phyloP scores from a whole-genome alignment of 35 echinoderm and acorn worm genomes.

The Heliocidaris tuberculata region DNA sequence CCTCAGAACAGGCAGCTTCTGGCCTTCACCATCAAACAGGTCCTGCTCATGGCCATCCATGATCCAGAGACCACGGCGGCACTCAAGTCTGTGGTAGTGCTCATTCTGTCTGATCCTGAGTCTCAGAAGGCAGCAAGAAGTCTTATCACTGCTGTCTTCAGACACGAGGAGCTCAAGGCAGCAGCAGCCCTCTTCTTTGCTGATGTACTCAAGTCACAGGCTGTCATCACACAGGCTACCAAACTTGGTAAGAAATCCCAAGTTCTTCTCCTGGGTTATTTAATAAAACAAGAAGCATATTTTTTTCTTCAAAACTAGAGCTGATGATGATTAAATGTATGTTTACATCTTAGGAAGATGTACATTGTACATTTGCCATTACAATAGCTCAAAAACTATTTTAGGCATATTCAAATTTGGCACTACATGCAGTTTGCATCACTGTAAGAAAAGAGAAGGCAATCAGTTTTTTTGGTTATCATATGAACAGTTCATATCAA shows the following conservation, averaged over 20 bases:
- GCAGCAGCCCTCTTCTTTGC: slow-evolving; percentile 66
- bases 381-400: too few species aligned
- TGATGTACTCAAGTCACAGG: slow-evolving; percentile 70
- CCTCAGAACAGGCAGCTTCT: slow-evolving; percentile 26
- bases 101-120: slow-evolving; percentile 63
- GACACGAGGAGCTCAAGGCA: slow-evolving; percentile 57
- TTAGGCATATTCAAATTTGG: too few species aligned
- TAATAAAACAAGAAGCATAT: too few species aligned
- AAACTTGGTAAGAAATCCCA: slow-evolving; percentile 59
- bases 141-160: slow-evolving; percentile 66
- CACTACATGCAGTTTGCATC: too few species aligned
- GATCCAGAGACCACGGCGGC: slow-evolving; percentile 56
- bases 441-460: too few species aligned
- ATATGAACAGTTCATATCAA: too few species aligned
- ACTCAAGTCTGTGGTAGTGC: slow-evolving; percentile 58
- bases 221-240: slow-evolving; percentile 76
- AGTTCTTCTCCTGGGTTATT: not conserved
- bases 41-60: slow-evolving; percentile 70
- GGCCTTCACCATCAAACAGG: slow-evolving; percentile 54
- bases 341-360: not conserved
- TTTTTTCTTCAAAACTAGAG: too few species aligned
- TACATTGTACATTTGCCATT: not conserved
- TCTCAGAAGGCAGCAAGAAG: slow-evolving; percentile 55
- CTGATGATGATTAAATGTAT: not conserved
- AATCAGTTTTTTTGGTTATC: too few species aligned